Evolutionary conservation across 2,797 vertebrate genomes (phyloP).

Genomic region (Acropternis orthonyx): DNA sequence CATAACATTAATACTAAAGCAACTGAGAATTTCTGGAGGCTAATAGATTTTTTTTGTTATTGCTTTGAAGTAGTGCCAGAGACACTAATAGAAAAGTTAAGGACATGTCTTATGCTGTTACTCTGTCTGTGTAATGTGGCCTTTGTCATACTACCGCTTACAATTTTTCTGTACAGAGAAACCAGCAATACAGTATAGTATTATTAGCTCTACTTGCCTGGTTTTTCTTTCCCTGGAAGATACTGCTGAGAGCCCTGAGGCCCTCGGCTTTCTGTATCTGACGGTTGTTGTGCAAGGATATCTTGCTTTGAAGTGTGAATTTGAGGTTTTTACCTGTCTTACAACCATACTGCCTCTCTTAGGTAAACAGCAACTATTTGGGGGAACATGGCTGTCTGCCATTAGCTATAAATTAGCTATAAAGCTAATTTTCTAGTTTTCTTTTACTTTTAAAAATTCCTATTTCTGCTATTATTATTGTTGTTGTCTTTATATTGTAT

Average conservation of each 20-base stretch:
- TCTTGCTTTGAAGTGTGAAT: background rate
- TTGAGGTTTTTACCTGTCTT: background rate
- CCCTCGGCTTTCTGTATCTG: background rate
- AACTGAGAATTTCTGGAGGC: background rate
- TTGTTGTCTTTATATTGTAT: background rate
- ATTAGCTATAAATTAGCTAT: background rate
- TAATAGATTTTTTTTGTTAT: background rate
- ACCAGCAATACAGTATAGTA: background rate
- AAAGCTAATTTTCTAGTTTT: background rate
- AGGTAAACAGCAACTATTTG: background rate
- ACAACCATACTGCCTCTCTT: rapidly evolving
- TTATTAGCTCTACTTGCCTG: background rate
- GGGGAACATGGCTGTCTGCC: rapidly evolving
- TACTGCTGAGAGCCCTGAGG: background rate
- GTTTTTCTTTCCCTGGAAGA: background rate
- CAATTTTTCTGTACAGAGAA: background rate
- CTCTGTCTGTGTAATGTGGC: background rate
- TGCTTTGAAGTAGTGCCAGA: background rate
- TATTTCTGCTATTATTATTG: background rate
- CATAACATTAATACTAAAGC: background rate
- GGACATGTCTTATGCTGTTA: background rate
- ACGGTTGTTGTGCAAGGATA: background rate
- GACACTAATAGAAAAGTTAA: background rate
- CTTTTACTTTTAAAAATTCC: background rate
- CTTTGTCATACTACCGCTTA: background rate